These are phyloP conservation scores for Oryzias woworae DNA, from an alignment of 2,113 vertebrate species.

Conservation along the genomic window DNA sequence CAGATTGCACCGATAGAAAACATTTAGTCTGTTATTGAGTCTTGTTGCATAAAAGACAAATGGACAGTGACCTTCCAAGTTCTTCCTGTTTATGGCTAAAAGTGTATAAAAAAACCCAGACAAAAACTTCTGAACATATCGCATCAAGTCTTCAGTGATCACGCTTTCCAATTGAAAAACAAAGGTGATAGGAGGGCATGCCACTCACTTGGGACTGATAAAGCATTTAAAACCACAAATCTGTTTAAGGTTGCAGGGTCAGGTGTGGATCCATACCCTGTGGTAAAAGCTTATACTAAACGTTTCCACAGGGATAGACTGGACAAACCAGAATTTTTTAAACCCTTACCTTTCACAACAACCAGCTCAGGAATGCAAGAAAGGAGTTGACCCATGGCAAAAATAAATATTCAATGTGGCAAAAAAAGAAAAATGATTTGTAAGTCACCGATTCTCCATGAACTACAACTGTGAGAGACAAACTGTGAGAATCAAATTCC, in stretches of 20 bases:
- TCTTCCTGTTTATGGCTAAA: constrained; percentile 34
- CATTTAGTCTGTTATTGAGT: constrained; percentile 20
- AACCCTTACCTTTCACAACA: not conserved
- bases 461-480: no score
- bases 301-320: not conserved
- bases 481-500: no score
- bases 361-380: constrained; percentile 1
- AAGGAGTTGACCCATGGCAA: not conserved
- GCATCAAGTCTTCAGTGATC: constrained; percentile 31
- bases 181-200: constrained; percentile 29
- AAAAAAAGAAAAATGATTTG: no score
- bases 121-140: constrained; percentile 37
- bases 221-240: constrained; percentile 38
- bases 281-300: constrained; percentile 26
- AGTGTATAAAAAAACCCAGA: constrained; percentile 30
- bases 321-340: not conserved
- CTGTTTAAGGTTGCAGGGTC: constrained; percentile 15
- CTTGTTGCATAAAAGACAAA: constrained; percentile 36
- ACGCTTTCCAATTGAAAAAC: constrained; percentile 49
- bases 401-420: no score
- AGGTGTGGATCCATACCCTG: constrained; percentile 15
- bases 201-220: constrained; percentile 41
- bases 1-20: constrained; percentile 23
- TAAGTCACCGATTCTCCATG: no score
- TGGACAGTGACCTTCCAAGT: constrained; percentile 12